These are phyloP conservation scores for Melieria crassipennis DNA, from an alignment of 2,888 invertebrate genomes.

Conservation along the genomic window DNA sequence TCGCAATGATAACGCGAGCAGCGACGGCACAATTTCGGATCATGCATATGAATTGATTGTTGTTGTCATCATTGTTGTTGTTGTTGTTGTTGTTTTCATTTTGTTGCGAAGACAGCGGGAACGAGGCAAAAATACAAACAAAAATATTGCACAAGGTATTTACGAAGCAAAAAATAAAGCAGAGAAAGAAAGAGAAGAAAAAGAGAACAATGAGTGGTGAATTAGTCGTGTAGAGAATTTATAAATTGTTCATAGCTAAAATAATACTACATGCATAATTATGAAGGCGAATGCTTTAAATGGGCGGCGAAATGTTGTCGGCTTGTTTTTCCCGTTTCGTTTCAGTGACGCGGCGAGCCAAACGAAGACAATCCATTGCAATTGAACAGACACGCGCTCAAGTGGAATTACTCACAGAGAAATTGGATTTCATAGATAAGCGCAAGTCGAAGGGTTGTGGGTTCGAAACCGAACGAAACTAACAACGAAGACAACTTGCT, in stretches of 20 bases:
- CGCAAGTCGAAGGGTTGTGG: too few species aligned
- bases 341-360: too few species aligned
- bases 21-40: background rate
- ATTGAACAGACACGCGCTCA: too few species aligned
- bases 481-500: too few species aligned
- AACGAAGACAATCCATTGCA: too few species aligned
- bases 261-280: background rate
- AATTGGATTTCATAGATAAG: too few species aligned
- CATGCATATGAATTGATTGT: constrained; percentile 17
- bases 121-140: background rate
- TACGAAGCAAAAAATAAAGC: constrained; percentile 6
- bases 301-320: too few species aligned
- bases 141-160: background rate
- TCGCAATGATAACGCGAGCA: constrained; percentile 27
- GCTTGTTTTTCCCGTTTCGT: too few species aligned
- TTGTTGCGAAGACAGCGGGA: constrained; percentile 3
- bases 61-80: constrained; percentile 13
- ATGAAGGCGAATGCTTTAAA: too few species aligned
- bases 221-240: background rate
- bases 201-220: constrained; percentile 10
- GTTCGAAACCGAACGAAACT: too few species aligned
- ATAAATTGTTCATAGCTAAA: background rate
- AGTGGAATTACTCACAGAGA: too few species aligned
- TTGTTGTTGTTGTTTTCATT: constrained; percentile 13
- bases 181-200: constrained; percentile 17